phyloP scores from a whole-genome alignment of 2,888 invertebrate genomes.

The Pachycephus smyrnensis region DNA sequence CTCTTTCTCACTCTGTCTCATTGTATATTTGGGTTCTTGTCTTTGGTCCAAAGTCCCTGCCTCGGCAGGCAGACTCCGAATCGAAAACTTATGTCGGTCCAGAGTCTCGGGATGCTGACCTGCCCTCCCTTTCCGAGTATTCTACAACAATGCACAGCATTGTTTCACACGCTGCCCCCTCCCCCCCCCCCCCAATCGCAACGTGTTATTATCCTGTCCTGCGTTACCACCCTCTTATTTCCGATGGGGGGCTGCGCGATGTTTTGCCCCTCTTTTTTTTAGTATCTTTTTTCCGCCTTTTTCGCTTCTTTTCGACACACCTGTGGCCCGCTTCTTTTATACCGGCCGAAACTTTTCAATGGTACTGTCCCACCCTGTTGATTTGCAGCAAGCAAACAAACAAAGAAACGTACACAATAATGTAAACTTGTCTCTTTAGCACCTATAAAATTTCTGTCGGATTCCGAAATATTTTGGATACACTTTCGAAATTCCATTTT shows the following conservation, averaged over 20 bases:
- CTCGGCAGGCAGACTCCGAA: background rate
- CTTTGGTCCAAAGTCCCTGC: background rate
- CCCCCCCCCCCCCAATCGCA: conserved; percentile 13
- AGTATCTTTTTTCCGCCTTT: background rate
- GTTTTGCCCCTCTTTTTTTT: background rate
- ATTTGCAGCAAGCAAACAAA: background rate
- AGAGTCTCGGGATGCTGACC: conserved; percentile 16
- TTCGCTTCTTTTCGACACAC: conserved; percentile 22
- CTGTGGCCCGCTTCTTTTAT: conserved; percentile 11
- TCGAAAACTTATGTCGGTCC: background rate
- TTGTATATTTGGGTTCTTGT: background rate
- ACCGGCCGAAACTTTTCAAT: background rate
- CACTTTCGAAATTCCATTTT: background rate
- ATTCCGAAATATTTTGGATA: background rate
- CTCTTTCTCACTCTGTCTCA: background rate
- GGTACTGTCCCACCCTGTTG: background rate
- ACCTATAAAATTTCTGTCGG: background rate
- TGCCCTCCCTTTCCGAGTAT: conserved; percentile 4
- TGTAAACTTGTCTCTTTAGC: background rate
- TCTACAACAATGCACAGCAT: conserved; percentile 20
- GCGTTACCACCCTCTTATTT: conserved; percentile 28
- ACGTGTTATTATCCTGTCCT: conserved; percentile 33
- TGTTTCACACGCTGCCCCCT: conserved; percentile 32
- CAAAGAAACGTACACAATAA: background rate
- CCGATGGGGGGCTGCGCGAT: conserved; percentile 17